Evolutionary conservation across 2,797 vertebrate genomes (phyloP), one percentile per base, ranked within the genome.

Genomic region (Darevskia nairensis): DNA sequence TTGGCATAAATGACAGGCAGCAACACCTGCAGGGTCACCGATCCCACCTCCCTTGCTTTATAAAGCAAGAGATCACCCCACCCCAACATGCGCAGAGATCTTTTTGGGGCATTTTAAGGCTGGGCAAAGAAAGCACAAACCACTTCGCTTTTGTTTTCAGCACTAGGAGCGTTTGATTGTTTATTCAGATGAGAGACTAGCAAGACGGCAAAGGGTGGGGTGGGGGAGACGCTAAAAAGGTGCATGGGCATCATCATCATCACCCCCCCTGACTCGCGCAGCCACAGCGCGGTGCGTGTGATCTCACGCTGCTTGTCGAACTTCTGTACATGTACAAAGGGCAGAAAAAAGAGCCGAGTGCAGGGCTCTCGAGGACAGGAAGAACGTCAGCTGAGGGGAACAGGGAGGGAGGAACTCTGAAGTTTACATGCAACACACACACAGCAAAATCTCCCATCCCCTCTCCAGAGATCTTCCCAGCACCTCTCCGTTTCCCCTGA

Each of bases 351-450:
- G 29, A 68, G n/a, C 8, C 0, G 23, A 55, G n/a, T 32, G 27
- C 0, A 0, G 88, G 77, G 85, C 66, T 13, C 6, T 19, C 8
- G 50, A 64, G 83, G 44, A n/a, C 0, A 5, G 80, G 90, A 21
- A 41, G 59, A 17, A 32, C 79, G 71, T 0, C 39, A 84, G 88
- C 59, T 0, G 50, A 87, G 81, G 86, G 91, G 84, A 71, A 90
- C 82, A 91, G 0, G 0, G 13, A 55, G 50, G 90, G 78, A 32
- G 21, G 19, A 41, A 88, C 88, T 78, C 29, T 35, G 21, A 7
- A 74, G 61, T 64, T 64, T 29, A 15, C 66, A 72, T 41, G 8
- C 66, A 71, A 66, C 6, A 55, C 17, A 32, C 17, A 32, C 44
- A 87, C 0, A 23, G 25, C 74, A 0, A 1, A 91, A 29, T 81